Base-by-base conservation (phyloP, 2,797 vertebrate species). In the Crocidura indochinensis region DNA sequence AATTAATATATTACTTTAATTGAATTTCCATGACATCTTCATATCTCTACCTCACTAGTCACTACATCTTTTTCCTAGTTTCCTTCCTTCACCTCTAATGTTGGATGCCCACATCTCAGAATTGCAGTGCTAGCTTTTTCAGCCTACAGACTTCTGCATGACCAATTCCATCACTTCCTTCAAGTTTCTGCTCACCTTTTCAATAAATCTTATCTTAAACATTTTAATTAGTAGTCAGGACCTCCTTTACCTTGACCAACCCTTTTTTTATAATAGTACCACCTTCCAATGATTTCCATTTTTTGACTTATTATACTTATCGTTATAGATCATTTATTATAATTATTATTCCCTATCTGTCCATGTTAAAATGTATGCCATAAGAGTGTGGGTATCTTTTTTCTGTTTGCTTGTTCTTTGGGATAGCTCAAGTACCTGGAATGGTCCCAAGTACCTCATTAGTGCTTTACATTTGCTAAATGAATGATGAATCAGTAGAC, bases 391-490 rank as follows among this genome's bases (percentile, higher is more conserved):
- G 20, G 24, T 51, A 83, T 88, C 8, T 79, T 64, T 80, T 47
- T 15, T 51, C 51, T 51, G 38, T 38, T 51, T 84, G 5, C 53
- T 92, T 92, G 68, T 77, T 90, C 65, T 31, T 62, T 62, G 29
- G 38, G 8, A 51, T 65, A 73, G 49, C 24, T 27, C 68, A 89
- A 79, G n/a, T 84, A 49, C 22, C 19, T 64, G n/a, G 26, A 91
- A 73, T 11, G 49, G 10, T 60, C 20, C 60, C 29, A 49, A 19
- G 76, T 10, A 86, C 9, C 44, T 88, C 44, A 1, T 11, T 68
- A 67, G n/a, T 65, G 12, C 6, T 73, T 87, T 64, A 64, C 78
- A 53, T 83, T 86, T 67, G 15, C 27, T 77, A 86, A 82, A 84
- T 75, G 56, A 83, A 64, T 51, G 72, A 73, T 74, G 29, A 84